Percentiles rank a stretch among this genome's conserved stretches.
Evolutionary conservation across 2,113 vertebrate species (phyloP).

Genomic region (Trichomycterus rosablanca): DNA sequence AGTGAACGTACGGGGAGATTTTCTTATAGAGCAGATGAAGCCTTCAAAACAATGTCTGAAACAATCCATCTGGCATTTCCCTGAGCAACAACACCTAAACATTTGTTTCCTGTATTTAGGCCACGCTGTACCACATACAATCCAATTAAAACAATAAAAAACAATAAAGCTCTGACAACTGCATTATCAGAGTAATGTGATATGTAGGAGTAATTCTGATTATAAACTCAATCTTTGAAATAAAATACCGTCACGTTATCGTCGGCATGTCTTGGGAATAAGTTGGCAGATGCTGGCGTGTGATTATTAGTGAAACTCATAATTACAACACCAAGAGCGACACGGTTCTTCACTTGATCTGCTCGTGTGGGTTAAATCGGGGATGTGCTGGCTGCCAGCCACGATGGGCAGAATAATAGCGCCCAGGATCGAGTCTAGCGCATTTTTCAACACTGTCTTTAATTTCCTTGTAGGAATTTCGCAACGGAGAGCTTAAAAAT

Average conservation of each 20-base stretch:
- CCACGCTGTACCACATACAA: not conserved
- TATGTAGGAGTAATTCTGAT: not conserved
- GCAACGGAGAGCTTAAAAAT: too few species aligned
- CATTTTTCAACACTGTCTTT: too few species aligned
- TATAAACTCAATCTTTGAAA: constrained; percentile 2
- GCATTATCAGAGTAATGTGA: constrained; percentile 6
- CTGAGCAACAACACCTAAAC: constrained; percentile 3
- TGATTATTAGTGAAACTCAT: constrained; percentile 25
- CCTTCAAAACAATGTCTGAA: too few species aligned
- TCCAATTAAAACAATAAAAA: constrained; percentile 20
- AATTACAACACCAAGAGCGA: constrained; percentile 11
- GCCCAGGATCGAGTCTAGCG: too few species aligned
- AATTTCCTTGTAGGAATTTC: too few species aligned
- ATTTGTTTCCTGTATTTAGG: constrained; percentile 7
- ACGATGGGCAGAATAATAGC: not conserved
- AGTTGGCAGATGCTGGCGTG: constrained; percentile 19
- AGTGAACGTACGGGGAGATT: too few species aligned
- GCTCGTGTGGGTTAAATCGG: constrained; percentile 17
- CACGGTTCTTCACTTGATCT: not conserved
- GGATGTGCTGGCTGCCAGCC: constrained; percentile 17
- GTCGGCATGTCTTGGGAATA: constrained; percentile 16
- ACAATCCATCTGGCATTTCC: not conserved
- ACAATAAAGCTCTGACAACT: not conserved
- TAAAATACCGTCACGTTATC: too few species aligned
- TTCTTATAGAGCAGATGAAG: too few species aligned